Base-by-base conservation (phyloP, 2,888 invertebrate genomes). In the Ochlodes sylvanus region DNA sequence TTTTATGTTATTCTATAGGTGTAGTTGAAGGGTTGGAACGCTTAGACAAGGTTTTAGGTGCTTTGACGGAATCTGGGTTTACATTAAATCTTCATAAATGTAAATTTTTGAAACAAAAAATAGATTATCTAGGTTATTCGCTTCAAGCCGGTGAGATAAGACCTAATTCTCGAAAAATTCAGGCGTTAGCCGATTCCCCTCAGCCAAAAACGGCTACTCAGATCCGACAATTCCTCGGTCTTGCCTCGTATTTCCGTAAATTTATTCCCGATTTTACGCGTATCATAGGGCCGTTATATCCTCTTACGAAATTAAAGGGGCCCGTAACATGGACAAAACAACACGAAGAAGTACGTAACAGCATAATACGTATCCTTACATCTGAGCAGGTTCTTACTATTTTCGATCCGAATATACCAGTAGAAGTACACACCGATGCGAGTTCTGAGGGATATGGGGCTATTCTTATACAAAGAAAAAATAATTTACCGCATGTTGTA, bases 221-320 rank as follows among this genome's bases (percentile, higher is more conserved):
- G n/a, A 70, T 77, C 7, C 44, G 74, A 0, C 75, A 76, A 50
- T 76, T 76, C 21, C 52, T 73, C 0, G 76, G 75, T 0, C 67
- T 76, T 2, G 75, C 75, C 1, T 71, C 72, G 0, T 75, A 74
- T 17, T 75, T 75, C 27, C 62, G 74, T 1, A 58, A 60, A 47
- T 77, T 76, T 44, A 72, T 77, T 2, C 71, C 71, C 1, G 65
- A 69, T 7, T 79, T 72, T 54, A 60, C 77, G 0, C 34, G 38
- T 0, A 54, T 77, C 2, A 71, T 70, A 0, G 70, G 70, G 0
- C 77, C 78, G 0, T 63, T 79, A 9, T 79, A 80, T 63, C 71
- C 74, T 0, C n/a, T 79, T 0, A 79, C 79, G 0, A 75, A 74
- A 50, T 34, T 67, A 0, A 77, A 77, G 44, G 77, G 75, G 0